Base-by-base conservation (phyloP, 2,113 vertebrate genomes). In the Taxidea taxus region DNA sequence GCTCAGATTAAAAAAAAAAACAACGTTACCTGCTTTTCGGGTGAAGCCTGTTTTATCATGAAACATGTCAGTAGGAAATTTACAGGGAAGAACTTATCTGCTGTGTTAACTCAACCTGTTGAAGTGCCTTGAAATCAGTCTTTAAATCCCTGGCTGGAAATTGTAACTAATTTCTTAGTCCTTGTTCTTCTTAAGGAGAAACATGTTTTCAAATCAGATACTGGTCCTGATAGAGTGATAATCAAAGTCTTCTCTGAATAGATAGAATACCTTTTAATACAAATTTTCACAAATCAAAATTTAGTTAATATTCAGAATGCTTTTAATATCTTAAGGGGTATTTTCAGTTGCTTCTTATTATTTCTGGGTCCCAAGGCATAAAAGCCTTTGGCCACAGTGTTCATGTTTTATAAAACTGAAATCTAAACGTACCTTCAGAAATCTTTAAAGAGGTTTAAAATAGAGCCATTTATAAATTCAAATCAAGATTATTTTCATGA, bases 51-150 rank as follows among this genome's bases (percentile, higher is more conserved):
- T 96, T 98, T 92, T 98, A 89, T 97, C 60, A 64, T 95, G 47
- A 83, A 98, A 92, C 16, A 25, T 97, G 96, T 86, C 93, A 96
- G 15, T 86, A 78, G 87, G 84, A 98, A 98, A 98, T 96, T 95
- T 97, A 88, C 64, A 92, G 37, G 31, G 66, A 98, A 98, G 85
- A 97, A 74, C 34, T 18, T 96, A 54, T 80, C 87, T 93, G 31
- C 81, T 92, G 13, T 93, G 81, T 97, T 97, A 89, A 97, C 49
- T 97, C 74, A 95, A 96, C 96, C 78, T 98, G 85, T 97, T 90
- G n/a, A 97, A 97, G 49, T 80, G 83, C 39, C 97, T 97, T 81
- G 85, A 97, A 88, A 90, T 49, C 49, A 42, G 37, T 72, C 78
- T 95, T 98, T 92, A 75, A 95, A 96, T 70, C 15, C 15, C 7